Base-by-base conservation (phyloP, 2,113 vertebrate genomes). In the Perca flavescens region DNA sequence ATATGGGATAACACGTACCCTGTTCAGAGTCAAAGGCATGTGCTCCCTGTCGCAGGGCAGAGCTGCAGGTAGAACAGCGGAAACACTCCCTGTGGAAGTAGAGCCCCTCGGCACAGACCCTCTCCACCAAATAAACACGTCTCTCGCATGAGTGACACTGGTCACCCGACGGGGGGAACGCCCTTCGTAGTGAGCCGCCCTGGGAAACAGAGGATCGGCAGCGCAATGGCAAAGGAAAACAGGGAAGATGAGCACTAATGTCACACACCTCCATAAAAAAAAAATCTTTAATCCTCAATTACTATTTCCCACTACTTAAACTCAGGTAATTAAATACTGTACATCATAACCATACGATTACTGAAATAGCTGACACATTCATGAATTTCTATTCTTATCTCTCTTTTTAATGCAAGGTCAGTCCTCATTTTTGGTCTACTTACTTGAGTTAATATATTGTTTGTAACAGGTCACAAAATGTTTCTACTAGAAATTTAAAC, bases 41-140 rank as follows among this genome's bases (percentile, higher is more conserved):
- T 22, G 95, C 95, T 21, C 97, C 97, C 88, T 97, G 94, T 19
- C 96, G 94, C 84, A 99, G 93, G 1, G 96, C 94, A 19, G 95
- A 94, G 53, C 93, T 92, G 25, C 98, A 99, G 82, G 96, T 79
- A 2, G 95, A 94, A 82, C 98, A 99, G 93, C 96, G 97, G 90
- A 99, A 99, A 80, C 98, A 99, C 82, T 99, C 98, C 12, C 97
- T 95, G 83, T 99, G 98, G 92, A 99, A 99, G 94, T 96, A 99
- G 76, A 97, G 94, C 1, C 98, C 98, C 84, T 99, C 98, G 0
- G 97, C 96, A 4, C 97, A 96, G 85, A 98, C 94, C 49, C 97
- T 89, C 94, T 99, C 98, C 95, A 98, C 97, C 82, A 98, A 95
- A 0, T 98, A 99, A 17, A 99, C 98, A 0, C 98, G 96, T 79